Base-by-base conservation (phyloP, 2,113 vertebrate species). In the Erythrolamprus reginae region DNA sequence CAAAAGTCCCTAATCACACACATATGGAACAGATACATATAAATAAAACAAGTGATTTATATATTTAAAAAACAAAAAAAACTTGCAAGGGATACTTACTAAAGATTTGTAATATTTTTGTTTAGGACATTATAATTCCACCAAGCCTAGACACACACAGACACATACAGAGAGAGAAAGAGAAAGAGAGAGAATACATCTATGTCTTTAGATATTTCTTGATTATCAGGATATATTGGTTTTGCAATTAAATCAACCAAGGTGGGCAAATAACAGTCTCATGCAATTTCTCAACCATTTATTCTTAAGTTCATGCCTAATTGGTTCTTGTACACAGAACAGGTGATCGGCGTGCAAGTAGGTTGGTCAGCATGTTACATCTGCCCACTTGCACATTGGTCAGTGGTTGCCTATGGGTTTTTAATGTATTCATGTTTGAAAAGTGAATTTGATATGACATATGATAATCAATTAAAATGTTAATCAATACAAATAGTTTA, bases 401-500 rank as follows among this genome's bases (percentile, higher is more conserved):
- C 96, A 89, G 95, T 98, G 97, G 94, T 96, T 97, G 96, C 97
- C 97, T 97, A 94, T 95, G 95, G 96, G 94, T 96, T 97, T 97
- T 97, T 98, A 99, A 99, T 98, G 98, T 97, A 98, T 98, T 98
- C 98, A 97, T 98, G 98, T 98, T 96, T 92, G 97, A 98, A 97
- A 97, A 97, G 96, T 96, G 97, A 96, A 97, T 98, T 98, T 99
- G 98, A 99, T 99, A 98, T 98, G 99, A 98, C 99, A 99, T 98
- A 98, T 98, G 98, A 99, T 99, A 99, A 99, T 99, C 99, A 99
- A 99, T 99, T 98, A 99, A 99, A 99, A 99, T 99, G 99, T 99
- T 99, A 99, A 99, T 99, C 99, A 98, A 99, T 99, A 98, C 96
- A 98, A 99, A 98, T 98, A 98, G 98, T 99, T 99, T 99, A 99